phyloP scores from a whole-genome alignment of 1,140 invertebrate genomes.

The Sweltsa coloradensis region DNA sequence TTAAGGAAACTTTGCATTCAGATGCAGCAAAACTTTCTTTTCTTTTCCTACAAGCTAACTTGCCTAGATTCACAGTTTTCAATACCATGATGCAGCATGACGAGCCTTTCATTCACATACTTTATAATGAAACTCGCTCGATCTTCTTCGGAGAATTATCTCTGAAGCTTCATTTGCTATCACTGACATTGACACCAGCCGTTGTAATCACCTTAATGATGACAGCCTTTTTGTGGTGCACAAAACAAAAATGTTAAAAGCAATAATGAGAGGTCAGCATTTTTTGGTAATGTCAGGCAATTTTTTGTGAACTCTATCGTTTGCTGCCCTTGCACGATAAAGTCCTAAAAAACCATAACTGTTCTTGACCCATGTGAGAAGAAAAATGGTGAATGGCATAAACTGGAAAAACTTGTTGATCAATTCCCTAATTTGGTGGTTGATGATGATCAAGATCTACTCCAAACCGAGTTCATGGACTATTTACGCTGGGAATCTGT shows the following conservation, averaged over 20 bases:
- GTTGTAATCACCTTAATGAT: background rate
- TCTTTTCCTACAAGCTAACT: background rate
- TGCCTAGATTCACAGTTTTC: background rate
- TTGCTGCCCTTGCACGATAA: background rate
- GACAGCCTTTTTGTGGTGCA: background rate
- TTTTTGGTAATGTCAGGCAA: background rate
- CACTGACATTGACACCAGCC: background rate
- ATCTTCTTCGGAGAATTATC: background rate
- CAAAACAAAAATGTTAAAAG: background rate
- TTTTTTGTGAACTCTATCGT: background rate
- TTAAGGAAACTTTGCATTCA: background rate
- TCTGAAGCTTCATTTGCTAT: background rate
- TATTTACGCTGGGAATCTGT: background rate
- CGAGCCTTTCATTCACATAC: background rate
- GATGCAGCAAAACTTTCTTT: background rate
- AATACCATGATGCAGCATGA: background rate
- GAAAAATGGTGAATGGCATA: background rate
- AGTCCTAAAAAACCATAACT: background rate
- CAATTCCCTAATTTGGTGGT: background rate
- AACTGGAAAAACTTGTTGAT: background rate
- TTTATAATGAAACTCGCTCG: background rate
- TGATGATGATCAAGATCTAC: background rate
- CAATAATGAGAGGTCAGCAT: background rate
- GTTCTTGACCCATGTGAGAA: slow-evolving; percentile 1
- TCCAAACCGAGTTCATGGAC: background rate